Conservation (phyloP, 1,140 invertebrate species). For the Neodiprion virginianus region DNA sequence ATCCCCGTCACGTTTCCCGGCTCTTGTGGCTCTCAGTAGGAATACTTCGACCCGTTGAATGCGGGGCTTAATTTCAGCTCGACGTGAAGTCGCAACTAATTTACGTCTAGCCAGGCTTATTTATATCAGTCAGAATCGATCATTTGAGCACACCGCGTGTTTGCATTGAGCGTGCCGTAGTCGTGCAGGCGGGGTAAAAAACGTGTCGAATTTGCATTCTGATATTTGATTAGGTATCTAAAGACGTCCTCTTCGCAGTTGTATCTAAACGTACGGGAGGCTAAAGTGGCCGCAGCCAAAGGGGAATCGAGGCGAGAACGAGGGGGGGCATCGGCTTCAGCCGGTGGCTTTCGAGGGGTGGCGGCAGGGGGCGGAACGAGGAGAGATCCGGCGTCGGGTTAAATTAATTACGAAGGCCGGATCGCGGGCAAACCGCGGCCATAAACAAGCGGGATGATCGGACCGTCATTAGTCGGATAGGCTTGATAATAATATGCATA, state of each 20-base stretch:
- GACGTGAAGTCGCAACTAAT: too few relatives aligned
- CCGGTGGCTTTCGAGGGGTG: background rate
- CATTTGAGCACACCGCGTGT: background rate
- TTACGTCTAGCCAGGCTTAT: too few relatives aligned
- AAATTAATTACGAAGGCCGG: conserved; percentile 51
- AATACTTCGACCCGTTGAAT: too few relatives aligned
- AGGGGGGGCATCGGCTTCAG: background rate
- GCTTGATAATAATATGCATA: conserved; percentile 50
- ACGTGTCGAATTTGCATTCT: background rate
- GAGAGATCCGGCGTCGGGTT: conserved; percentile 29
- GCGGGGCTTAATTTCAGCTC: too few relatives aligned
- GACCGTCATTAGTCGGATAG: conserved; percentile 45
- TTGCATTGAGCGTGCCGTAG: background rate
- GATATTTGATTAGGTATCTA: background rate
- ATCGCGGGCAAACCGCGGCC: conserved; percentile 40
- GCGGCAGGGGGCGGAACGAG: background rate
- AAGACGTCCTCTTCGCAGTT: background rate
- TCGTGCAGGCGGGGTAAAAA: background rate
- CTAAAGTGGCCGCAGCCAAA: background rate
- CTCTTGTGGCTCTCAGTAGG: too few relatives aligned
- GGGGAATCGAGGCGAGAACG: background rate
- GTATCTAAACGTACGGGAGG: background rate
- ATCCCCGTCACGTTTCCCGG: too few relatives aligned
- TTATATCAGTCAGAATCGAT: too few relatives aligned
- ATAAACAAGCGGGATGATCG: conserved; percentile 52